Evolutionary conservation across 1,140 invertebrate species (phyloP).

Genomic region (Neodiprion pinetum): DNA sequence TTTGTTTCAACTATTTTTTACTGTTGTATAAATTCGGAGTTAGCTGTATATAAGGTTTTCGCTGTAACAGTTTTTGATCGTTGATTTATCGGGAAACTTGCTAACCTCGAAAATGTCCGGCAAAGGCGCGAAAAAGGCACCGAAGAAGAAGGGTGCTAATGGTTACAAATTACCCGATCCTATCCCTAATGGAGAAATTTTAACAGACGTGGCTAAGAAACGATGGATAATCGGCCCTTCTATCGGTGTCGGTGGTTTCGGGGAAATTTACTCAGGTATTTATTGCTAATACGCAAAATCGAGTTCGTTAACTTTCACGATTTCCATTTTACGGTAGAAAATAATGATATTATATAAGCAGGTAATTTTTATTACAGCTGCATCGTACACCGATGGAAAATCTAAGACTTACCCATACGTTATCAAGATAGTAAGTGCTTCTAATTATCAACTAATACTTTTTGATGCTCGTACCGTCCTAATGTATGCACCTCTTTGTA

Average conservation of each 20-base stretch:
- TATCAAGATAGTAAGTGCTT: slow-evolving; percentile 78
- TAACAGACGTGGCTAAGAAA: slow-evolving; percentile 76
- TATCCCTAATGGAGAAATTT: slow-evolving; percentile 76
- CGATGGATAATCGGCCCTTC: slow-evolving; percentile 86
- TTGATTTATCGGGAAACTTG: background rate
- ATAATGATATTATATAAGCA: slow-evolving; percentile 5
- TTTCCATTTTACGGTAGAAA: slow-evolving; percentile 23
- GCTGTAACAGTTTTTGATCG: too few species aligned
- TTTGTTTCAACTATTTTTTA: too few species aligned
- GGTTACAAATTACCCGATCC: slow-evolving; percentile 78
- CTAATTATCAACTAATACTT: slow-evolving; percentile 17
- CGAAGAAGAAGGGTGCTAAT: slow-evolving; percentile 68
- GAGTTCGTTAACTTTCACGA: slow-evolving; percentile 2
- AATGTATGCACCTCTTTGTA: slow-evolving; percentile 50
- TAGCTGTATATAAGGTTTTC: too few species aligned
- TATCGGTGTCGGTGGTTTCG: slow-evolving; percentile 93
- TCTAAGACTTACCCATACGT: slow-evolving; percentile 69
- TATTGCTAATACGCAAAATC: background rate
- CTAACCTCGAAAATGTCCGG: slow-evolving; percentile 39
- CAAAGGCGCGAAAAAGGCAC: slow-evolving; percentile 47
- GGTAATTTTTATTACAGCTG: slow-evolving; percentile 53
- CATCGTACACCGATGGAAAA: slow-evolving; percentile 59
- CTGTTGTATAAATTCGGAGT: too few species aligned
- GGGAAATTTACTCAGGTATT: slow-evolving; percentile 84
- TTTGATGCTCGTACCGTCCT: slow-evolving; percentile 16